Conservation (phyloP, 2,888 invertebrate species). For the Elegia similella region DNA sequence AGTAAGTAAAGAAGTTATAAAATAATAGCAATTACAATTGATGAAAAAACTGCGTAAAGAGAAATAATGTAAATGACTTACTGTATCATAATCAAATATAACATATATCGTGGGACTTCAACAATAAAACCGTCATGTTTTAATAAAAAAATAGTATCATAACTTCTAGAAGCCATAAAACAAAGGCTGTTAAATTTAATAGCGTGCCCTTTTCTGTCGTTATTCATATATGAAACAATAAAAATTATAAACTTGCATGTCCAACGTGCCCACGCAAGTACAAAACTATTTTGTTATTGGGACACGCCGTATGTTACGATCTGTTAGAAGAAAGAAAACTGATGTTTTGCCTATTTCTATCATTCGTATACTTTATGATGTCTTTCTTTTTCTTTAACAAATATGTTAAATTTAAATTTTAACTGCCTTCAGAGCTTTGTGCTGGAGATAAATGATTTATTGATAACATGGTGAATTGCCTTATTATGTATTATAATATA, state of each 20-base stretch:
- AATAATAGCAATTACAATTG: too few species aligned
- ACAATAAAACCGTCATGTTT: constrained; percentile 6
- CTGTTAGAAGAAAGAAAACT: background rate
- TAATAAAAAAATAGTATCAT: constrained; percentile 6
- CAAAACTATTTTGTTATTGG: constrained; percentile 2
- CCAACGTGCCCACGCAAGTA: constrained; percentile 9
- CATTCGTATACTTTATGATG: background rate
- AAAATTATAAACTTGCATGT: constrained; percentile 13
- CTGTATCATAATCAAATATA: background rate
- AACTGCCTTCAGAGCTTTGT: background rate
- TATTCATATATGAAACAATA: constrained; percentile 13
- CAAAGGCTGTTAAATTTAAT: constrained; percentile 15
- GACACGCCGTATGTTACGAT: background rate
- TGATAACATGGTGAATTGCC: background rate
- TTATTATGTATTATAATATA: background rate
- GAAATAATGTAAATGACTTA: too few species aligned
- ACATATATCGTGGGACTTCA: constrained; percentile 2
- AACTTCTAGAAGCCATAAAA: constrained; percentile 14
- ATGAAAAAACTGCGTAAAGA: too few species aligned
- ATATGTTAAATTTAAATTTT: background rate
- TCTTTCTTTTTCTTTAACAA: background rate
- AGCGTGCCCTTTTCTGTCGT: constrained; percentile 12
- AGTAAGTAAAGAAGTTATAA: too few species aligned
- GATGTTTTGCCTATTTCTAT: background rate
- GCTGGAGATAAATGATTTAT: background rate